phyloP scores from a whole-genome alignment of 1,140 invertebrate genomes.

The Eurosta solidaginis region DNA sequence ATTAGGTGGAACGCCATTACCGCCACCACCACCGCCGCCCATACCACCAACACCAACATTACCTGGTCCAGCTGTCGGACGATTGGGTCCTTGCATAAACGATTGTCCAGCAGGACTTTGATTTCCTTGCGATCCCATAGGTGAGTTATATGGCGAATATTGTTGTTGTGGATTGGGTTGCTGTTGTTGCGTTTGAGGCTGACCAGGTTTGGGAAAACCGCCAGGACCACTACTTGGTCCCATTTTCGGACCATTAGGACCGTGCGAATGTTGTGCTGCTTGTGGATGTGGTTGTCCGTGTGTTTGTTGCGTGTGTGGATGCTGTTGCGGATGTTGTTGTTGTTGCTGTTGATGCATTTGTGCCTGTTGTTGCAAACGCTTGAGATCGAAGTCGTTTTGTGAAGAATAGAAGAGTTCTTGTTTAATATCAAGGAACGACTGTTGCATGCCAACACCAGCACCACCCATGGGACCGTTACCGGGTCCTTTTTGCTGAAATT shows the following conservation, averaged over 20 bases:
- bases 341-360: conserved; percentile 45
- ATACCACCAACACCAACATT: conserved; percentile 67
- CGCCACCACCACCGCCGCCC: conserved; percentile 61
- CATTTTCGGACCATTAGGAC: conserved; percentile 46
- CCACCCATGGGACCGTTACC: conserved; percentile 32
- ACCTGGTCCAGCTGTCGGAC: conserved; percentile 63
- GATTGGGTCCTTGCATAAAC: conserved; percentile 52
- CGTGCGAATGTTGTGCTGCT: conserved; percentile 28
- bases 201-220: conserved; percentile 55
- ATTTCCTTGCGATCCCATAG: conserved; percentile 63
- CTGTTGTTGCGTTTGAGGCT: conserved; percentile 51
- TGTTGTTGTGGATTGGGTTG: conserved; percentile 69
- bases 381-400: conserved; percentile 59
- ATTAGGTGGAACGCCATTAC: conserved; percentile 65
- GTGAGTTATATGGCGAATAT: conserved; percentile 72
- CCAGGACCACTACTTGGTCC: conserved; percentile 47
- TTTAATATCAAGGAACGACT: conserved; percentile 55
- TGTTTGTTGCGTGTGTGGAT: conserved; percentile 43
- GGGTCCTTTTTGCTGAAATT: conserved; percentile 55
- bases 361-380: conserved; percentile 53
- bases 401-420: conserved; percentile 59
- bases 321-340: conserved; percentile 50
- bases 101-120: conserved; percentile 50
- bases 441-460: conserved; percentile 47
- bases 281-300: conserved; percentile 39